phyloP scores from a whole-genome alignment of 2,888 invertebrate genomes.

The Polyommatus icarus region DNA sequence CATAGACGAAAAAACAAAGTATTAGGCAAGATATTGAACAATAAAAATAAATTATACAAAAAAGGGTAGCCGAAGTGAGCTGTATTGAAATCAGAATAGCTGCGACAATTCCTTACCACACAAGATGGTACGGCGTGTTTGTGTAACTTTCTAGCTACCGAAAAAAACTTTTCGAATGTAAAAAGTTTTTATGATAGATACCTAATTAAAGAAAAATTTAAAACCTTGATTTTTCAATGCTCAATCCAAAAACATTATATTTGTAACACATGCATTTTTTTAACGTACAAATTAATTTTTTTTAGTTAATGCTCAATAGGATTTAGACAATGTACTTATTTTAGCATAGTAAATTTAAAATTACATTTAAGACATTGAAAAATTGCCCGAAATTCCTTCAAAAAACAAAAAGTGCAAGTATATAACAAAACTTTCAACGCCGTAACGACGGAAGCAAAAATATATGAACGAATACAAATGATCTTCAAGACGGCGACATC shows the following conservation, averaged over 20 bases:
- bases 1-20: conserved; percentile 28
- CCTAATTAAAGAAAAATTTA: too few species aligned
- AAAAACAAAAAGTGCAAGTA: not conserved
- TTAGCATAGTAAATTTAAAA: too few species aligned
- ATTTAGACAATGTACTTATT: too few species aligned
- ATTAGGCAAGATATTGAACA: conserved; percentile 25
- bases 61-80: conserved; percentile 34
- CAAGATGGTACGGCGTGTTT: conserved; percentile 16
- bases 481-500: conserved; percentile 51
- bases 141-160: not conserved
- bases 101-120: conserved; percentile 38
- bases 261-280: too few species aligned
- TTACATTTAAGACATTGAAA: too few species aligned
- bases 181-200: not conserved
- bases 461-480: conserved; percentile 62
- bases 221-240: too few species aligned
- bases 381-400: not conserved
- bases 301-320: too few species aligned
- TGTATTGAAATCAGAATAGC: conserved; percentile 46
- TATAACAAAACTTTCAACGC: conserved; percentile 25
- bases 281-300: too few species aligned
- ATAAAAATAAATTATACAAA: conserved; percentile 39
- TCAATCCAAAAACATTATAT: too few species aligned
- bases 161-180: not conserved
- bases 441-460: conserved; percentile 43